Conservation (phyloP, 2,113 vertebrate species). For the Panurus biarmicus region DNA sequence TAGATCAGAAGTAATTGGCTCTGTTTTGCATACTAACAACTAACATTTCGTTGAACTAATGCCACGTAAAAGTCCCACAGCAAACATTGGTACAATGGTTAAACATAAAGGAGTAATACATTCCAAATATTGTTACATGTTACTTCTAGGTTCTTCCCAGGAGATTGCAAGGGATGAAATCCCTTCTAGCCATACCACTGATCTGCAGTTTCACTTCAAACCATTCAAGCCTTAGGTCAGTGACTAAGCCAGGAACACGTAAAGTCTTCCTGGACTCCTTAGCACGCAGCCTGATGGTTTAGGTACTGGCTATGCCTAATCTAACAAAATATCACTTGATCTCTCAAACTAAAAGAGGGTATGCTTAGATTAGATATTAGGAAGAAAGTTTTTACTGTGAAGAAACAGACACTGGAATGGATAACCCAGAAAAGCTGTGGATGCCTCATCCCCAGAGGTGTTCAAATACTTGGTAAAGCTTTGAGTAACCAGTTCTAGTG, state of each 20-base stretch:
- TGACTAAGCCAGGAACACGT: neutral
- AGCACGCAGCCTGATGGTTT: neutral
- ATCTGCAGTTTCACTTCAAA: neutral
- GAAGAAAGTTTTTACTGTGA: neutral
- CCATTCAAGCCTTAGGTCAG: neutral
- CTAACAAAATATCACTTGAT: neutral
- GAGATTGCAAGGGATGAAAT: neutral
- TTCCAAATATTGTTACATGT: neutral
- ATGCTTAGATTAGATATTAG: neutral
- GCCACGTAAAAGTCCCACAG: neutral
- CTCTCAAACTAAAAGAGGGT: neutral
- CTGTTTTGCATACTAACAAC: neutral
- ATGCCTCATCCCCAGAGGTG: neutral
- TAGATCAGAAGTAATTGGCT: neutral
- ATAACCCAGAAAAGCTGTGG: neutral
- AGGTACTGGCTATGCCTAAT: neutral
- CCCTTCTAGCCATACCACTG: neutral
- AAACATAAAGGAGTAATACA: neutral
- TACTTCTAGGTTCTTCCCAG: neutral
- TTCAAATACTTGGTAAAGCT: neutral
- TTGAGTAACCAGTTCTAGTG: neutral
- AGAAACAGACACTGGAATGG: neutral
- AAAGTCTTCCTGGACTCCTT: neutral
- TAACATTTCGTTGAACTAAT: neutral
- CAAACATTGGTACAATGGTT: neutral